These are phyloP conservation scores for Drosophila tripunctata DNA, from an alignment of 2,888 invertebrate genomes.

Conservation along the genomic window DNA sequence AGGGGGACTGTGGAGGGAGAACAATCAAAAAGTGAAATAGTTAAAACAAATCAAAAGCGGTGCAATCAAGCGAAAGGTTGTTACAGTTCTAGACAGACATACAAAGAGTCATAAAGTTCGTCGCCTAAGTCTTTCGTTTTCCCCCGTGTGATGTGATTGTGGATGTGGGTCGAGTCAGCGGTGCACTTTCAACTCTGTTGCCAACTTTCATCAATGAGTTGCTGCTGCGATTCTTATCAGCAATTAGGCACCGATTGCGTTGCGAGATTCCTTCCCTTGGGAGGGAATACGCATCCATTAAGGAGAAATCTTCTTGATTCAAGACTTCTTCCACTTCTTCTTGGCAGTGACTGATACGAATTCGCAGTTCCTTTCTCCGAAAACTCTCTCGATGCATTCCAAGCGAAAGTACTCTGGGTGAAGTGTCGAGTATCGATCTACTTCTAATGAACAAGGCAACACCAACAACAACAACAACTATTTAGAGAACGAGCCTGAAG, in stretches of 20 bases:
- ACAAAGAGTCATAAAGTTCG: conserved; percentile 37
- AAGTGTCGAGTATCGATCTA: conserved; percentile 1
- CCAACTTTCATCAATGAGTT: conserved; percentile 37
- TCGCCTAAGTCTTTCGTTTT: conserved; percentile 21
- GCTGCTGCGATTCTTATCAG: conserved; percentile 57
- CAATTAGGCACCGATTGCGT: conserved; percentile 48
- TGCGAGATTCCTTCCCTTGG: conserved; percentile 39
- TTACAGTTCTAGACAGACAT: conserved; percentile 36
- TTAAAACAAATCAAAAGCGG: conserved; percentile 55
- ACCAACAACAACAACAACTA: conserved; percentile 24
- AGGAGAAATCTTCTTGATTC: conserved; percentile 22
- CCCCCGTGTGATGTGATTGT: background rate
- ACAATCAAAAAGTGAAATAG: conserved; percentile 61
- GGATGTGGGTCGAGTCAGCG: conserved; percentile 44
- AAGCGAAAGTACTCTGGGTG: conserved; percentile 60
- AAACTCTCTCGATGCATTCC: conserved; percentile 46
- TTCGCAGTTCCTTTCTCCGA: conserved; percentile 55
- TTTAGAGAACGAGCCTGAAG: conserved; percentile 24
- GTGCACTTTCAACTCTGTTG: conserved; percentile 54
- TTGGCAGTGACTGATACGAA: conserved; percentile 16
- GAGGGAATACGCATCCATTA: conserved; percentile 29
- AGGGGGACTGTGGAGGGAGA: background rate
- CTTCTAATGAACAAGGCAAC: background rate
- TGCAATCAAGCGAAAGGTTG: conserved; percentile 55
- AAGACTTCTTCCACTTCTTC: conserved; percentile 7